Conservation (phyloP, 2,797 vertebrate genomes). For the Falco naumanni region DNA sequence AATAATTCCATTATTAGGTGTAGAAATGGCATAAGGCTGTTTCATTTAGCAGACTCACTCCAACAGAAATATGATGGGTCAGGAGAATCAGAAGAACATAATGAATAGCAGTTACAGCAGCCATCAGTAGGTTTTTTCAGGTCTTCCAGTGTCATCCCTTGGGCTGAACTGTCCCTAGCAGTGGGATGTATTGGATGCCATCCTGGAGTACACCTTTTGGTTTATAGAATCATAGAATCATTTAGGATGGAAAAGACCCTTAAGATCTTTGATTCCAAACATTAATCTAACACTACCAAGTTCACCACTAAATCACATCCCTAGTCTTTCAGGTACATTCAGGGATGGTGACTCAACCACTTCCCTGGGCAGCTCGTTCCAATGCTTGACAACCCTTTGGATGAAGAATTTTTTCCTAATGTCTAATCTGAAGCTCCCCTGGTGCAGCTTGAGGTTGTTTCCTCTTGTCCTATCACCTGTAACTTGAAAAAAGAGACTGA, state of each 20-base stretch:
- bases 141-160: background rate
- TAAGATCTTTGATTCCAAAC: background rate
- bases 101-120: background rate
- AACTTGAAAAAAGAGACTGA: too few species aligned
- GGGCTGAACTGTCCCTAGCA: background rate
- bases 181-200: background rate
- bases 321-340: background rate
- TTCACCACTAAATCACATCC: background rate
- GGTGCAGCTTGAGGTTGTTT: too few species aligned
- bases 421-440: too few species aligned
- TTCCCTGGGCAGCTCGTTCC: too few species aligned
- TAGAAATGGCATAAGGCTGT: background rate
- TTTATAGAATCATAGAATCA: background rate
- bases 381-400: too few species aligned
- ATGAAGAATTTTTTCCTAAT: too few species aligned
- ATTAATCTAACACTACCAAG: too few species aligned
- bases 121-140: background rate
- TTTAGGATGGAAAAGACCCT: background rate
- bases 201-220: background rate
- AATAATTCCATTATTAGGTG: background rate
- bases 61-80: background rate
- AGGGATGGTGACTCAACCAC: too few species aligned
- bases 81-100: background rate
- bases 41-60: background rate
- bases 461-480: too few species aligned